Evolutionary conservation across 2,113 vertebrate species (phyloP).

Genomic region (Pterocles orientalis): DNA sequence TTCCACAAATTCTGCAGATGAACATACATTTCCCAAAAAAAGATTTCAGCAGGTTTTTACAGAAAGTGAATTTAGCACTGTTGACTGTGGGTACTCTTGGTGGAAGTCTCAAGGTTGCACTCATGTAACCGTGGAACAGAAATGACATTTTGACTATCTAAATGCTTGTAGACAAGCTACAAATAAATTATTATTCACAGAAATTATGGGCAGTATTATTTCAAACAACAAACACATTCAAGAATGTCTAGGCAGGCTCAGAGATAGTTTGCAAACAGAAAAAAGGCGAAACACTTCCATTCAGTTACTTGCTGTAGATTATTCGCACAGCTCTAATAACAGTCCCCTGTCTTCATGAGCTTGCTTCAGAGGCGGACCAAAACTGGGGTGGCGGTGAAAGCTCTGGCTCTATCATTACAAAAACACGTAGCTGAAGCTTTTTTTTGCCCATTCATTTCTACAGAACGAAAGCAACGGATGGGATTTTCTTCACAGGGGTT

Average conservation of each 20-base stretch:
- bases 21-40: not conserved
- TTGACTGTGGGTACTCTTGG: not conserved
- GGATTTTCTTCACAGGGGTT: not conserved
- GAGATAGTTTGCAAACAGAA: slow-evolving; percentile 47
- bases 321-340: slow-evolving; percentile 38
- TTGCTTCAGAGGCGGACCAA: slow-evolving; percentile 20
- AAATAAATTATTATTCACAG: slow-evolving; percentile 50
- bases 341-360: slow-evolving; percentile 21
- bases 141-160: slow-evolving; percentile 43
- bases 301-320: slow-evolving; percentile 35
- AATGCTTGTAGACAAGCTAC: not conserved
- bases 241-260: slow-evolving; percentile 18
- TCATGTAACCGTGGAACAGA: not conserved
- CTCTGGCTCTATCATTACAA: not conserved
- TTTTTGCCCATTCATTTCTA: not conserved
- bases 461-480: slow-evolving; percentile 1
- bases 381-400: slow-evolving; percentile 20
- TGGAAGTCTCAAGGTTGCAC: slow-evolving; percentile 8
- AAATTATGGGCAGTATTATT: slow-evolving; percentile 35
- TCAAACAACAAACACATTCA: slow-evolving; percentile 58
- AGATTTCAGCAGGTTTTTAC: not conserved
- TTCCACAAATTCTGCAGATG: not conserved
- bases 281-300: slow-evolving; percentile 22
- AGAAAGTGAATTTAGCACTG: not conserved
- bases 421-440: not conserved